A percentile compares a stretch with the other conserved stretches of the same genome.
Evolutionary conservation across 1,140 invertebrate genomes (phyloP).

Genomic region (Brachionus calyciflorus): DNA sequence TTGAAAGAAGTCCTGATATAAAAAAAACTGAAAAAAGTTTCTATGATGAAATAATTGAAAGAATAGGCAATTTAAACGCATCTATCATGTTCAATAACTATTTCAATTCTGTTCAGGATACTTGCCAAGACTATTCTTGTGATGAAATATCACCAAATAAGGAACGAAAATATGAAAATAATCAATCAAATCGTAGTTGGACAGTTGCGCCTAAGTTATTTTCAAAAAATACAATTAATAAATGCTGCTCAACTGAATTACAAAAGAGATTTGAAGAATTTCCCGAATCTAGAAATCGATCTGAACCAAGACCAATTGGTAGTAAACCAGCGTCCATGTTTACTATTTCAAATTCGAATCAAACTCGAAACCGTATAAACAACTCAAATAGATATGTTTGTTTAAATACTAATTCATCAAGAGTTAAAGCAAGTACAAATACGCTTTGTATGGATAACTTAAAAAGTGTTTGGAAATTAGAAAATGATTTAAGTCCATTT

Average conservation of each 20-base stretch:
- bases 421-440: not conserved
- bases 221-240: slow-evolving; percentile 5
- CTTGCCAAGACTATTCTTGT: not conserved
- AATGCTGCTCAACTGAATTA: not conserved
- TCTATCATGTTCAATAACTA: slow-evolving; percentile 6
- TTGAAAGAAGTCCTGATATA: not conserved
- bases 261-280: slow-evolving; percentile 19
- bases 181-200: slow-evolving; percentile 22
- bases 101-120: not conserved
- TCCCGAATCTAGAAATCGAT: not conserved
- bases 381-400: not conserved
- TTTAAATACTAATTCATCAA: not conserved
- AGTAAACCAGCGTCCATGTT: slow-evolving; percentile 43
- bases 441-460: not conserved
- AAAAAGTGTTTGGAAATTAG: not conserved
- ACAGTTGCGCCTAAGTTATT: slow-evolving; percentile 41
- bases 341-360: not conserved
- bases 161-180: not conserved
- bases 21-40: not conserved
- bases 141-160: not conserved
- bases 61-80: not conserved
- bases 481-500: not conserved
- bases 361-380: not conserved
- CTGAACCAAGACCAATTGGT: slow-evolving; percentile 25
- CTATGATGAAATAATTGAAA: slow-evolving; percentile 1